Evolutionary conservation across 2,888 invertebrate species (phyloP).

Genomic region (Deroplatys truncata): DNA sequence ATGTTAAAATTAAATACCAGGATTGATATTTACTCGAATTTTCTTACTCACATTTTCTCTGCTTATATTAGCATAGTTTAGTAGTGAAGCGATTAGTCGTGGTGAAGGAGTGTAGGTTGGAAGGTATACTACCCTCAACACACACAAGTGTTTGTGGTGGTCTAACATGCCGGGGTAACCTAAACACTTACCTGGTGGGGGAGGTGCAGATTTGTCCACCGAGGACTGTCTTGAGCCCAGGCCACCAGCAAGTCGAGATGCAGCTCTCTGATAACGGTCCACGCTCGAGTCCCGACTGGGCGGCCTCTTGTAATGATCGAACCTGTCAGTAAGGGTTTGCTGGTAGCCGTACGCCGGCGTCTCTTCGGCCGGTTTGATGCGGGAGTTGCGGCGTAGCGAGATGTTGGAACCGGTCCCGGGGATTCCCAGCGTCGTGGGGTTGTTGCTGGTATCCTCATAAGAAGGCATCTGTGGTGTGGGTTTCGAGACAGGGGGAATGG

Average conservation of each 20-base stretch:
- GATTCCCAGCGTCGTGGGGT: not conserved
- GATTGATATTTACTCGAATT: no score
- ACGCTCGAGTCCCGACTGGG: conserved; percentile 85
- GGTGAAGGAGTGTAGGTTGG: no score
- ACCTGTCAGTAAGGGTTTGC: conserved; percentile 76
- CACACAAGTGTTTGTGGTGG: no score
- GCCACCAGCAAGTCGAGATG: conserved; percentile 31
- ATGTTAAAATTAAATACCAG: no score
- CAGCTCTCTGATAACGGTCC: conserved; percentile 57
- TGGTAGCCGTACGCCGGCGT: conserved; percentile 46
- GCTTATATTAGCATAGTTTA: no score
- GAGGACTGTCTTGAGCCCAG: conserved; percentile 71
- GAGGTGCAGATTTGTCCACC: conserved; percentile 58
- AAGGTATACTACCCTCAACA: no score
- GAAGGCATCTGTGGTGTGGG: conserved; percentile 8
- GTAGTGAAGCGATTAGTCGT: no score
- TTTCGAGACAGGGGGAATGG: not conserved
- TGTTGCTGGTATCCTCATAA: not conserved
- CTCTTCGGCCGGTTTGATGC: conserved; percentile 43
- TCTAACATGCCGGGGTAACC: no score
- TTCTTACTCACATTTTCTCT: no score
- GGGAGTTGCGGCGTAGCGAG: conserved; percentile 49
- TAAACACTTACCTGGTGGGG: conserved; percentile 35
- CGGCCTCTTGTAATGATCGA: conserved; percentile 90
- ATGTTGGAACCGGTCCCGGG: not conserved